These are phyloP conservation scores for Coturnix japonica DNA, from an alignment of 2,113 vertebrate genomes.

Conservation along the genomic window DNA sequence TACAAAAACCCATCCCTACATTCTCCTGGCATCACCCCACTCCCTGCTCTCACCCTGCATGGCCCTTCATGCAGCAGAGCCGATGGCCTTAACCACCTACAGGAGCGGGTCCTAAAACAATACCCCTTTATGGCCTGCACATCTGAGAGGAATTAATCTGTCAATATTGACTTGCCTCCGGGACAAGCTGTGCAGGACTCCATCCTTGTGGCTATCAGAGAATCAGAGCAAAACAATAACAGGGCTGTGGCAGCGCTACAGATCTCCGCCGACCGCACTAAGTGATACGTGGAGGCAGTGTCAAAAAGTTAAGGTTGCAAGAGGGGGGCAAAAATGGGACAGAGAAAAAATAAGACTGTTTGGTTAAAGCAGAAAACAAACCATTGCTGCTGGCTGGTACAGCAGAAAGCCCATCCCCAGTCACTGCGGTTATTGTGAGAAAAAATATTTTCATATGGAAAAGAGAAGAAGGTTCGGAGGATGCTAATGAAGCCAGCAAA, in stretches of 20 bases:
- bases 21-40: neutral
- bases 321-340: neutral
- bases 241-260: constrained; percentile 35
- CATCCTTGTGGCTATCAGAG: constrained; percentile 62
- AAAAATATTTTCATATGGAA: constrained; percentile 68
- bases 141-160: constrained; percentile 65
- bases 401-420: constrained; percentile 40
- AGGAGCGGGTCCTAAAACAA: constrained; percentile 55
- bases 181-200: constrained; percentile 64
- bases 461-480: constrained; percentile 58
- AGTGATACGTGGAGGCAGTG: constrained; percentile 62
- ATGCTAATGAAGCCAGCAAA: constrained; percentile 64
- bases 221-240: constrained; percentile 73
- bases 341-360: constrained; percentile 63
- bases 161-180: constrained; percentile 65
- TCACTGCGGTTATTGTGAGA: constrained; percentile 53
- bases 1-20: neutral
- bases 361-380: constrained; percentile 61
- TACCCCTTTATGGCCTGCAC: constrained; percentile 42
- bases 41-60: neutral
- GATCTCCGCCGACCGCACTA: constrained; percentile 47
- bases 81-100: constrained; percentile 27
- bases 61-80: neutral
- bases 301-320: constrained; percentile 62
- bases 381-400: neutral